A percentile compares a stretch with the other conserved stretches of the same genome.
phyloP scores from a whole-genome alignment of 1,140 invertebrate species.

The Scaptodrosophila lebanonensis region DNA sequence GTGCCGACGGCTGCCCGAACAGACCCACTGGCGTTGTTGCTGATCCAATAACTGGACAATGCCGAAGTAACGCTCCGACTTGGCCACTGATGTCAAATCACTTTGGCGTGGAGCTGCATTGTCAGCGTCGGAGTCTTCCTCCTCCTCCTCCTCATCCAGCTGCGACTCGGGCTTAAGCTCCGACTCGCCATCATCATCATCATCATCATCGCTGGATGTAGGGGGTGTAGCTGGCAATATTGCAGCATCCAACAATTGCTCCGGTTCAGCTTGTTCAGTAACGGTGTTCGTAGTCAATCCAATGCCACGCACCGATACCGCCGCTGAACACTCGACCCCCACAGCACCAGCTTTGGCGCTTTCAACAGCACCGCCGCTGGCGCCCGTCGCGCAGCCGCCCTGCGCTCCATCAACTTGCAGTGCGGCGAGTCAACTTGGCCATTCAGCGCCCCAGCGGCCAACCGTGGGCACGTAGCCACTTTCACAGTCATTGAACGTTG shows the following conservation, averaged over 20 bases:
- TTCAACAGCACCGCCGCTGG: slow-evolving; percentile 20
- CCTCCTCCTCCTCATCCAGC: slow-evolving; percentile 37
- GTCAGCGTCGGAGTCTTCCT: slow-evolving; percentile 5
- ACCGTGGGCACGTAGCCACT: slow-evolving; percentile 84
- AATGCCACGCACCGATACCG: slow-evolving; percentile 39
- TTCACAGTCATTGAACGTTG: slow-evolving; percentile 77
- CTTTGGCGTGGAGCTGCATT: slow-evolving; percentile 27
- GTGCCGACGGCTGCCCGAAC: slow-evolving; percentile 5
- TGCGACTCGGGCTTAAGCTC: slow-evolving; percentile 4
- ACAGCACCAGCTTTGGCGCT: slow-evolving; percentile 9
- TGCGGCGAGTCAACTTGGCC: slow-evolving; percentile 93
- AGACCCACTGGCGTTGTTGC: slow-evolving; percentile 35
- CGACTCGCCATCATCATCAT: slow-evolving; percentile 46
- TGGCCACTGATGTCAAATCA: slow-evolving; percentile 68
- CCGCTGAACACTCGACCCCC: slow-evolving; percentile 18
- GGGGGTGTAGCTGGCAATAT: slow-evolving; percentile 48
- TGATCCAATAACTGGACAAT: slow-evolving; percentile 60
- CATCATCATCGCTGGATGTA: slow-evolving; percentile 61
- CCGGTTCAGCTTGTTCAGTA: slow-evolving; percentile 51
- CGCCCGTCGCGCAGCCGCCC: slow-evolving; percentile 3
- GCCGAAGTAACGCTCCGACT: slow-evolving; percentile 67
- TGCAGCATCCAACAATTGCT: slow-evolving; percentile 21
- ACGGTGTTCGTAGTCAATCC: slow-evolving; percentile 67
- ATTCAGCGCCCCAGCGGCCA: slow-evolving; percentile 91
- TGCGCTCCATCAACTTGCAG: slow-evolving; percentile 34